These are phyloP conservation scores for Sinocyclocheilus grahami DNA, from an alignment of 2,113 vertebrate genomes.

Conservation along the genomic window DNA sequence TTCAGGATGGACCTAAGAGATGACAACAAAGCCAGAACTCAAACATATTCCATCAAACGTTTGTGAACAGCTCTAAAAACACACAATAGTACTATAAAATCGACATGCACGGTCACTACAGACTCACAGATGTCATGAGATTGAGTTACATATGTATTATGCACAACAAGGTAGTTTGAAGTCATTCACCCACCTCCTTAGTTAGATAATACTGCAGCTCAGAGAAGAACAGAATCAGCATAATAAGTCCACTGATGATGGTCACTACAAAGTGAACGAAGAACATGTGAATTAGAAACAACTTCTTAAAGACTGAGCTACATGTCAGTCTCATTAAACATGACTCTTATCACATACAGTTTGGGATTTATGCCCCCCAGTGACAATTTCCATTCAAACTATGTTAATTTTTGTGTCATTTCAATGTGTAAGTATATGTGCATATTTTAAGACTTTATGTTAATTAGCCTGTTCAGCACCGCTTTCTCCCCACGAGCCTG, in stretches of 20 bases:
- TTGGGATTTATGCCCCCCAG: not conserved
- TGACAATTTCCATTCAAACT: not conserved
- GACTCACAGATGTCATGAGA: not conserved
- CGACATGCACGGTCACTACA: not conserved
- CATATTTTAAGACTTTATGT: slow-evolving; percentile 4
- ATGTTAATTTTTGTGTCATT: not conserved
- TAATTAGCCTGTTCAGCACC: not conserved
- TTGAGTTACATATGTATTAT: not conserved
- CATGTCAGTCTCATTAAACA: not conserved
- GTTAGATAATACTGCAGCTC: slow-evolving; percentile 97
- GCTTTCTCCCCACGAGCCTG: slow-evolving; percentile 16
- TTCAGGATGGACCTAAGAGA: slow-evolving; percentile 85
- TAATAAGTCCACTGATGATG: slow-evolving; percentile 90
- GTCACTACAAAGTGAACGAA: slow-evolving; percentile 79
- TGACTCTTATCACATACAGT: not conserved
- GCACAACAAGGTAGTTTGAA: not conserved
- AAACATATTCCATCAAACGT: not conserved
- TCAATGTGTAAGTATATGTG: not conserved
- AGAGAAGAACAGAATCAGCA: slow-evolving; percentile 92
- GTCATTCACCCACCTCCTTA: slow-evolving; percentile 84
- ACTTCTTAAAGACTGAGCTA: not conserved
- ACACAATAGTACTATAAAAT: not conserved
- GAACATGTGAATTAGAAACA: not conserved
- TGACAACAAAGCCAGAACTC: not conserved
- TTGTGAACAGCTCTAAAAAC: not conserved